A percentile compares a stretch with the other conserved stretches of the same genome.
Evolutionary conservation across 2,797 vertebrate genomes (phyloP).

Genomic region (Falco biarmicus): DNA sequence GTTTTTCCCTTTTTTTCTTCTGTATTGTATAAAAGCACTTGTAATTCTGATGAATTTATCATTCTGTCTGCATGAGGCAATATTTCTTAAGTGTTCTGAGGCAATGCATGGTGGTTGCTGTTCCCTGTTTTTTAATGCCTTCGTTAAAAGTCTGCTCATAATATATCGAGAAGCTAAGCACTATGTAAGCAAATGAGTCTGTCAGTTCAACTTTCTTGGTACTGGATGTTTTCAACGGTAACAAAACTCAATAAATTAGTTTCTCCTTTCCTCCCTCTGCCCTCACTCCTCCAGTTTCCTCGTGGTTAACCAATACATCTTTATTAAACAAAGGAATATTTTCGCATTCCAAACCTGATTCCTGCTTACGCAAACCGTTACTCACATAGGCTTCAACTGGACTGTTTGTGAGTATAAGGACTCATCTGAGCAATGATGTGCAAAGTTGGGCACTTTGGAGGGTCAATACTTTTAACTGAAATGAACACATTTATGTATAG

Average conservation of each 20-base stretch:
- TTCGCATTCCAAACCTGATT: conserved; percentile 69
- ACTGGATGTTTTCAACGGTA: conserved; percentile 62
- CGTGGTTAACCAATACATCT: conserved; percentile 60
- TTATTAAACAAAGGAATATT: conserved; percentile 68
- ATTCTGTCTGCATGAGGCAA: conserved; percentile 88
- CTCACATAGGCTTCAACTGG: background rate
- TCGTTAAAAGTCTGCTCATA: conserved; percentile 70
- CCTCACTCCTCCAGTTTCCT: background rate
- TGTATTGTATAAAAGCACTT: conserved; percentile 77
- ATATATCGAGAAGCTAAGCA: conserved; percentile 58
- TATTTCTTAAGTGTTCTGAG: conserved; percentile 80
- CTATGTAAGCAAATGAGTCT: conserved; percentile 61
- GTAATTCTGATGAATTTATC: conserved; percentile 73
- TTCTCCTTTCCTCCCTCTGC: background rate
- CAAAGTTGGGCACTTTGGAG: background rate
- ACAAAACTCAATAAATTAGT: conserved; percentile 58
- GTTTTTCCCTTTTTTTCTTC: conserved; percentile 81
- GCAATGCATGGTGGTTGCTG: conserved; percentile 85
- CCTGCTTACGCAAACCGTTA: conserved; percentile 19
- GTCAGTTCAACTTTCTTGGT: conserved; percentile 42
- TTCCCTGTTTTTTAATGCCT: conserved; percentile 70
- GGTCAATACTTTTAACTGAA: conserved; percentile 42
- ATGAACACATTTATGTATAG: conserved; percentile 42
- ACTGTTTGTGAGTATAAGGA: background rate
- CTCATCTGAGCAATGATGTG: background rate